phyloP scores from a whole-genome alignment of 2,113 vertebrate genomes.

The Rhinolophus ferrumequinum region DNA sequence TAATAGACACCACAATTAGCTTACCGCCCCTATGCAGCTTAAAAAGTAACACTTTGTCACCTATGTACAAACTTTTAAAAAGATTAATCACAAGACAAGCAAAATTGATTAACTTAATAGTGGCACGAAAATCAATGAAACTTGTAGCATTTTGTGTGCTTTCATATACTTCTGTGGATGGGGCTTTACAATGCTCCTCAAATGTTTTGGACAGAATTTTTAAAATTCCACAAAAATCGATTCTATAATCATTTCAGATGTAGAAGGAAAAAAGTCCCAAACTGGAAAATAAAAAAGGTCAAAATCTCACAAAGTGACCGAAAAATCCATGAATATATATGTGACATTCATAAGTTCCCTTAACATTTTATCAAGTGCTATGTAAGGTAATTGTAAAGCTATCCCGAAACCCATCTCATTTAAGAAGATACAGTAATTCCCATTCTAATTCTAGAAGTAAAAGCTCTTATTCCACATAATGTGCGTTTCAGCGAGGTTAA shows the following conservation, averaged over 20 bases:
- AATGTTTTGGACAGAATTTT: neutral
- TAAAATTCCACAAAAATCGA: conserved; percentile 50
- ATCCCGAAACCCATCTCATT: neutral
- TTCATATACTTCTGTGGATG: conserved; percentile 48
- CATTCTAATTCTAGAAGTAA: neutral
- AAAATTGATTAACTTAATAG: neutral
- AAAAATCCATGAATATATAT: conserved; percentile 4
- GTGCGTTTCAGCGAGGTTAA: conserved; percentile 39
- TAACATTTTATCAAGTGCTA: conserved; percentile 13
- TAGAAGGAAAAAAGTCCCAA: neutral
- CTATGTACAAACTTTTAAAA: conserved; percentile 79
- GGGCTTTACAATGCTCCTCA: neutral
- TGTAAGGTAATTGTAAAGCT: conserved; percentile 20
- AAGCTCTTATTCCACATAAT: conserved; percentile 41
- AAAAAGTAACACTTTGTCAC: conserved; percentile 79
- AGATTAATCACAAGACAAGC: conserved; percentile 30
- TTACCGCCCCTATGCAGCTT: conserved; percentile 81
- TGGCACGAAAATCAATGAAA: neutral
- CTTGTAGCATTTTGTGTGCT: conserved; percentile 26
- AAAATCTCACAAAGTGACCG: conserved; percentile 71
- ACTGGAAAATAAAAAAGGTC: conserved; percentile 39
- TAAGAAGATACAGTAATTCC: neutral
- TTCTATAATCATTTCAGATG: conserved; percentile 58
- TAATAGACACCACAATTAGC: conserved; percentile 61
- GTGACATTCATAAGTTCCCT: conserved; percentile 39